phyloP scores from a whole-genome alignment of 2,797 vertebrate species.

The Sebastiscus albofasciatus region DNA sequence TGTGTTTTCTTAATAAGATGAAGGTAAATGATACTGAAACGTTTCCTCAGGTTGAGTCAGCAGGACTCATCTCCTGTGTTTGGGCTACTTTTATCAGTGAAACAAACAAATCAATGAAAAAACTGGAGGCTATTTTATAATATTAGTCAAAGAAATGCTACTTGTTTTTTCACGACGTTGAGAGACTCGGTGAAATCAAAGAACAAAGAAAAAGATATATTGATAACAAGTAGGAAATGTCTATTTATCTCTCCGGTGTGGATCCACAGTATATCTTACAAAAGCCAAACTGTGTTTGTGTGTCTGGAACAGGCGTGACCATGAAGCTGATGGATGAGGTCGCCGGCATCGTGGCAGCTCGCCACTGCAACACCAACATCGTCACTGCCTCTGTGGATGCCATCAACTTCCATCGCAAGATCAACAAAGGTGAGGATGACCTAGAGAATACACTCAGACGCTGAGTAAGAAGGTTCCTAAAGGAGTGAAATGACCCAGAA shows the following conservation, averaged over 20 bases:
- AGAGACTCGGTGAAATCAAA: background rate
- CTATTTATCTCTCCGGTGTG: background rate
- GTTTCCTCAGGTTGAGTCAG: background rate
- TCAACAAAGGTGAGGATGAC: slow-evolving; percentile 88
- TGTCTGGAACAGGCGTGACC: slow-evolving; percentile 88
- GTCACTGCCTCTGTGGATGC: slow-evolving; percentile 95
- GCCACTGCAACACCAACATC: slow-evolving; percentile 95
- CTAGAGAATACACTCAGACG: background rate
- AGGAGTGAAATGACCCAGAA: background rate
- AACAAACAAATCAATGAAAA: background rate
- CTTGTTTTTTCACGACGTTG: background rate
- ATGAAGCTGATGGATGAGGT: slow-evolving; percentile 99
- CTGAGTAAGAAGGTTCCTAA: no score
- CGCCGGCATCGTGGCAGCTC: slow-evolving; percentile 91
- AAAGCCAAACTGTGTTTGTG: slow-evolving; percentile 4
- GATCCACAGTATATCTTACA: background rate
- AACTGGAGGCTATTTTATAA: background rate
- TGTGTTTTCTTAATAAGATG: background rate
- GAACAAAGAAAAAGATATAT: background rate
- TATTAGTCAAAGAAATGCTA: background rate
- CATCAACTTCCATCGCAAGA: slow-evolving; percentile 96
- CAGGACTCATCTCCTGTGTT: background rate
- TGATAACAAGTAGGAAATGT: background rate
- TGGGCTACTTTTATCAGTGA: background rate
- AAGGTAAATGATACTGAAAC: background rate